These are phyloP conservation scores for Drosophila ananassae DNA, from an alignment of 1,140 invertebrate species.

Conservation along the genomic window DNA sequence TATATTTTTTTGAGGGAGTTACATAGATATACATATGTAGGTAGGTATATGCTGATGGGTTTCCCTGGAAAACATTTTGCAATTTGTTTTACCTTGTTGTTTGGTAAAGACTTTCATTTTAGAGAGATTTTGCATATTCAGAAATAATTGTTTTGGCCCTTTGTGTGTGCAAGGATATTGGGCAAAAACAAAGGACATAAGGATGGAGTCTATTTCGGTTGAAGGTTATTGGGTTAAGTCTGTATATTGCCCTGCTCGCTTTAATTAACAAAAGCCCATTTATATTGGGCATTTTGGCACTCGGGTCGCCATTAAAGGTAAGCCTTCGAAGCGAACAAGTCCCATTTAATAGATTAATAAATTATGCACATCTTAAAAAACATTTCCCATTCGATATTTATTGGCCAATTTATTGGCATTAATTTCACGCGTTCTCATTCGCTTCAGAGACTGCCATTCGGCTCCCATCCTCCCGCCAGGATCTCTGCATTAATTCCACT, in stretches of 20 bases:
- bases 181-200: not conserved
- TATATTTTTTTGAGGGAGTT: conserved; percentile 5
- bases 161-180: conserved; percentile 9
- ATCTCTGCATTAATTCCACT: conserved; percentile 43
- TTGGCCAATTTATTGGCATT: conserved; percentile 50
- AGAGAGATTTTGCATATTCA: conserved; percentile 21
- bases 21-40: not conserved
- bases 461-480: not conserved
- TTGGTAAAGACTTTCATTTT: conserved; percentile 32
- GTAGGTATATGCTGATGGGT: conserved; percentile 21
- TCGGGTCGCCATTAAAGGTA: conserved; percentile 21
- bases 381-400: conserved; percentile 46
- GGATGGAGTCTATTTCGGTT: not conserved
- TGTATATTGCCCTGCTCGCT: not conserved
- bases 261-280: conserved; percentile 5
- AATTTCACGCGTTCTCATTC: conserved; percentile 20
- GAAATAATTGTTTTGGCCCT: conserved; percentile 33
- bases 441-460: too few relatives aligned
- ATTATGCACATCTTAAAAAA: conserved; percentile 50
- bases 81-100: conserved; percentile 53
- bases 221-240: not conserved
- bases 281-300: not conserved
- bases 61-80: conserved; percentile 35
- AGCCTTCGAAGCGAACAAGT: conserved; percentile 21
- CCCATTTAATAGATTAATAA: conserved; percentile 51